Base-by-base conservation (phyloP, 1,140 invertebrate genomes). In the Zaprionus gabonicus region DNA sequence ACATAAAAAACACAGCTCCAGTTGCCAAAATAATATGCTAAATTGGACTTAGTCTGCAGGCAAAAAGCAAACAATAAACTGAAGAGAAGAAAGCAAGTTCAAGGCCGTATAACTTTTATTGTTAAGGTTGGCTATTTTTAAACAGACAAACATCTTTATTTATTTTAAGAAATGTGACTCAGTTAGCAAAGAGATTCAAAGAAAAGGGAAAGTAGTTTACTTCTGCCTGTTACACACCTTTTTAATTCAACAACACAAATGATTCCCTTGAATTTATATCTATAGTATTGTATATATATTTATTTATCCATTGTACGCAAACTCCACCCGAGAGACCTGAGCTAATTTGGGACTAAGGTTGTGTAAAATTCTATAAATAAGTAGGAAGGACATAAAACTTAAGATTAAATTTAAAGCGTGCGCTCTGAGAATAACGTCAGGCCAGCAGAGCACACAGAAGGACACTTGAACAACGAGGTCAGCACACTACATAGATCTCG, bases 401-500 rank as follows among this genome's bases (percentile, higher is more conserved):
- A 51, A 23, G 46, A 23, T 51, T 20, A 51, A 23, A 51, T 51
- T 51, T 51, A 51, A 51, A 12, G 17, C 46, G 41, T 46, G 41
- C 41, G 41, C n/a, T 46, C 41, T 46, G 41, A 46, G 41, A 46
- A 46, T 46, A 46, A 17, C 41, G 9, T 46, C 17, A 46, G n/a
- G n/a, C n/a, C 31, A 34, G 9, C 41, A 46, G 13, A 23, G 23
- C n/a, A n/a, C 10, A 49, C 44, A 49, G 20, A 25, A 25, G 20
- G 17, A 51, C 46, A 51, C 12, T 13, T 20, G 46, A 20, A 25
- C 46, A 38, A 63, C 28, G 60, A 34, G 41, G 60, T 63, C 60
- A 63, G 20, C 46, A 46, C 9, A n/a, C 15, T 34, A 56, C 44
- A 67, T 46, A 58, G 53, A 44, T 67, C 57, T 58, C 17, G 6